Evolutionary conservation across 2,888 invertebrate genomes (phyloP), one percentile per base, ranked within the genome.

Genomic region (Catocala fraxini): DNA sequence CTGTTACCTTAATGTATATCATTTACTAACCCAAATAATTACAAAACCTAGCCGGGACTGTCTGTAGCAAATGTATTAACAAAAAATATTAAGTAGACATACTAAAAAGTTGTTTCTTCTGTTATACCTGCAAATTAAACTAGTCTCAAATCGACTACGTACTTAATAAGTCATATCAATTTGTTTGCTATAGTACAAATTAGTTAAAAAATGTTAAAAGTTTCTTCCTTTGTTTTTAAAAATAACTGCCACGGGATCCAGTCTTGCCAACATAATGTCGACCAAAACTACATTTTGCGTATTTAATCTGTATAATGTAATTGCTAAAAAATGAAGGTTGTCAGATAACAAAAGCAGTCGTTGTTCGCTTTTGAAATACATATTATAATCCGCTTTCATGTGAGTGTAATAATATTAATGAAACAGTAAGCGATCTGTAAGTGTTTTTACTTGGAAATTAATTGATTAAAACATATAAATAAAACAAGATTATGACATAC

Each of bases 341-440:
- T 91, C 84, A 75, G 63, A 68, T 80, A 84, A 86, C 76, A 65
- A 81, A 91, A 90, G 89, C 90, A 91, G 90, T 90, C 77, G 82
- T 86, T 83, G 83, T 87, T 82, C 85, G 89, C 90, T 90, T 89
- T 80, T 80, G 76, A 84, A 84, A 83, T 83, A 84, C 71, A 80
- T 88, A 75, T 92, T 88, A 75, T 92, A 91, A 87, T 87, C 90
- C 69, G 91, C 91, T 91, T 92, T 86, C 80, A 86, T 84, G 90
- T 92, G 89, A 82, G 82, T 91, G 89, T 91, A 85, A 81, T 82
- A 76, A 78, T 83, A 81, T 80, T 80, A 77, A 81, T 79, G 63
- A 68, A 78, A 79, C 65, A 80, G 55, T 75, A 67, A 68, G 35
- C 55, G 83, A 80, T 89, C 85, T 91, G 89, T 87, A 80, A 86